Evolutionary conservation across 2,888 invertebrate species (phyloP).

Genomic region (Eulithis testata): DNA sequence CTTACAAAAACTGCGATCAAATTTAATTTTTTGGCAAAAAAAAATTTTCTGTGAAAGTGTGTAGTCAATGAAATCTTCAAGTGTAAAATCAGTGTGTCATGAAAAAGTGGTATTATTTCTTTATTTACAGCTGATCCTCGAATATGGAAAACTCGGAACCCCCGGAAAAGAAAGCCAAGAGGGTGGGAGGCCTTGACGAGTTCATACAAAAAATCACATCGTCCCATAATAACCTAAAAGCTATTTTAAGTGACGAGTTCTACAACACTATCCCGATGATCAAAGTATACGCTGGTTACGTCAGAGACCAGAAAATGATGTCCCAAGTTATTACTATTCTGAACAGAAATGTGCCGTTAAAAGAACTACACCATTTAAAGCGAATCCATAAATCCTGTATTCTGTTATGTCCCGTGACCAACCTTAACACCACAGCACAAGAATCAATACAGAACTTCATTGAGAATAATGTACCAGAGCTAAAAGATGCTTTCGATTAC

Average conservation of each 20-base stretch:
- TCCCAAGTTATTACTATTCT: conserved; percentile 86
- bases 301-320: conserved; percentile 85
- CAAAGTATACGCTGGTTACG: conserved; percentile 85
- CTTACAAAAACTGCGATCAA: too few relatives aligned
- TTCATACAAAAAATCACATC: conserved; percentile 53
- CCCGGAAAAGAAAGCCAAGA: conserved; percentile 58
- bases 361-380: conserved; percentile 88
- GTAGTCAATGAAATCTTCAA: not conserved
- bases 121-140: conserved; percentile 64
- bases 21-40: too few relatives aligned
- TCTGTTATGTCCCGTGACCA: conserved; percentile 76
- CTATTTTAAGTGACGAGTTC: conserved; percentile 84
- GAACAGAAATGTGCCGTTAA: conserved; percentile 85
- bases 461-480: conserved; percentile 72
- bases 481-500: conserved; percentile 75
- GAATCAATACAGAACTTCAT: conserved; percentile 72
- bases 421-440: conserved; percentile 54
- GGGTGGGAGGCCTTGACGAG: conserved; percentile 47
- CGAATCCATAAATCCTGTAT: conserved; percentile 86
- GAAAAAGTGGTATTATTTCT: conserved; percentile 70
- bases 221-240: conserved; percentile 63
- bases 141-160: conserved; percentile 51
- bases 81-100: conserved; percentile 37
- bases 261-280: conserved; percentile 74
- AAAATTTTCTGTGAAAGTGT: conserved; percentile 17